Evolutionary conservation across 1,140 invertebrate genomes (phyloP), one percentile per base, ranked within the genome.

Genomic region (Heliconius congener): DNA sequence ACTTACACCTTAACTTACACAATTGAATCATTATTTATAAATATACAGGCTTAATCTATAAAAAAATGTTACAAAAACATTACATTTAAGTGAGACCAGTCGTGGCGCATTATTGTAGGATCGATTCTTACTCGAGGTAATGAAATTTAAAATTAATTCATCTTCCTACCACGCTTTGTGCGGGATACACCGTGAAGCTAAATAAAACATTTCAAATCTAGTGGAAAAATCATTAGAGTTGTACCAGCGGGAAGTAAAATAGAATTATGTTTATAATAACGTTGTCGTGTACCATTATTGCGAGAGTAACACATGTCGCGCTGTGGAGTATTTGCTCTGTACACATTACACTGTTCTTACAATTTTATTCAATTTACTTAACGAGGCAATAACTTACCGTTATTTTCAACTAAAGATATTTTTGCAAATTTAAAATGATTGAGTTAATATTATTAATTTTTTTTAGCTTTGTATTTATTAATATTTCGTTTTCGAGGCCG

Each of bases 301-400:
- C 11, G 60, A n/a, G 60, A 66, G 60, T 4, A 66, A 66, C 60
- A 66, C 60, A 66, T 66, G 60, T 66, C 60, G 60, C 27, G 23
- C 60, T 66, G 60, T 66, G 3, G 23, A 75, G 34, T 19, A 8
- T 52, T n/a, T 11, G 30, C 50, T 37, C 30, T 27, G 46, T 42
- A 60, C 74, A 66, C 74, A 75, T 66, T 34, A 75, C 30, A 57
- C 18, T 57, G 55, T 42, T 66, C 34, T 74, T 74, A n/a, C 34
- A 74, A 55, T 52, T 74, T 66, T 75, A 42, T 39, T 75, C 74
- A 75, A 34, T 66, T 66, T 57, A 34, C 50, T 57, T 75, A 75
- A 75, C 55, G 39, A 39, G 46, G 42, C 6, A 23, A 57, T 75
- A 57, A 30, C 60, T 66, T 66, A 0, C 8, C 4, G 6, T 23